phyloP scores from a whole-genome alignment of 2,888 invertebrate genomes.

The Galerucella nymphaeae region DNA sequence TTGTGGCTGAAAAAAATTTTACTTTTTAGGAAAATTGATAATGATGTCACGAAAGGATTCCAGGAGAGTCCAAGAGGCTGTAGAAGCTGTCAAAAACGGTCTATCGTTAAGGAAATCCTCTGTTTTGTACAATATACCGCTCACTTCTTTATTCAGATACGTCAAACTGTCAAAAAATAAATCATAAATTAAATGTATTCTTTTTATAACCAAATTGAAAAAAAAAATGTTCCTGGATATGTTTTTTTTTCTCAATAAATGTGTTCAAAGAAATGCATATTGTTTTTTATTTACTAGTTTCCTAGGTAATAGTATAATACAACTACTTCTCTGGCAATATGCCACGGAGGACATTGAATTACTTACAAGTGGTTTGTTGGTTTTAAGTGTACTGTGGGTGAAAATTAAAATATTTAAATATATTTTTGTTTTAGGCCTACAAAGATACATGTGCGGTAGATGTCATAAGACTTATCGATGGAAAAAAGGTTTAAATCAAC shows the following conservation, averaged over 20 bases:
- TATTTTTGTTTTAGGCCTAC: background rate
- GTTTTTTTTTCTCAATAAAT: no score
- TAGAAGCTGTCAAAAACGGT: conserved; percentile 8
- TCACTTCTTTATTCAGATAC: conserved; percentile 14
- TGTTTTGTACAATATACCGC: conserved; percentile 3
- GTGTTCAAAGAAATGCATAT: no score
- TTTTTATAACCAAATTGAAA: no score
- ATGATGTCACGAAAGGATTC: background rate
- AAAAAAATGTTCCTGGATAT: no score
- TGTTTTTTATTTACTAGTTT: no score
- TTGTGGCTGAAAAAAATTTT: background rate
- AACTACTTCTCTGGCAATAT: no score
- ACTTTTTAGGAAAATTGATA: background rate
- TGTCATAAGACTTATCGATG: conserved; percentile 26
- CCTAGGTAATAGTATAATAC: no score
- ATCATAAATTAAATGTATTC: background rate
- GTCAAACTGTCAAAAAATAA: conserved; percentile 1
- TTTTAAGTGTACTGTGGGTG: background rate
- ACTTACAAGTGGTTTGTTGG: no score
- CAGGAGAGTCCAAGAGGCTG: background rate
- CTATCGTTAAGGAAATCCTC: conserved; percentile 10
- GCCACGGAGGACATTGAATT: no score
- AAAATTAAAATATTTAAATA: background rate
- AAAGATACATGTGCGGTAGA: background rate
- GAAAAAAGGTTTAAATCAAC: conserved; percentile 54